These are phyloP conservation scores for Drosophila sechellia DNA, from an alignment of 1,140 invertebrate species.

Conservation along the genomic window DNA sequence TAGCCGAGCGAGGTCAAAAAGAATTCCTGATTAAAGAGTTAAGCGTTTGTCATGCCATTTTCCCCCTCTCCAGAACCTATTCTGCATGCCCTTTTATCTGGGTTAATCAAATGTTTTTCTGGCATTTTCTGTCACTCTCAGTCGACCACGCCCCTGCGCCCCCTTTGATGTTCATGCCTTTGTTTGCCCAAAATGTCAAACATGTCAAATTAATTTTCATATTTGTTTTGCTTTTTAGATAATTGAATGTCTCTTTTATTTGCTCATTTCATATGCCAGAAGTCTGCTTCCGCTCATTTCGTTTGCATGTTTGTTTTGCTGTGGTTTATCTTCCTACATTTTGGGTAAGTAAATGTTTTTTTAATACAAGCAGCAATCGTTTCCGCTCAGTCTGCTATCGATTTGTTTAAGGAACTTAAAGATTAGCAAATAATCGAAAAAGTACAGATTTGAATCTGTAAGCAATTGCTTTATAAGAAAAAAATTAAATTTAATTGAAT, in stretches of 20 bases:
- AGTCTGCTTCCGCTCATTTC: neutral
- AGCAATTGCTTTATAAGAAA: too few relatives aligned
- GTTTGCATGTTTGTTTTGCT: slow-evolving; percentile 23
- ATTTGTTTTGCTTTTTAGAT: slow-evolving; percentile 75
- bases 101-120: slow-evolving; percentile 59
- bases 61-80: neutral
- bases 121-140: slow-evolving; percentile 40
- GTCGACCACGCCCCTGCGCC: slow-evolving; percentile 11
- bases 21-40: slow-evolving; percentile 76
- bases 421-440: neutral
- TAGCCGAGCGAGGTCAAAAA: slow-evolving; percentile 31
- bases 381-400: neutral
- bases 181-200: slow-evolving; percentile 78
- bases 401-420: neutral
- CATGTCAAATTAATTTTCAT: slow-evolving; percentile 80
- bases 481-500: too few relatives aligned
- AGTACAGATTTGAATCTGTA: too few relatives aligned
- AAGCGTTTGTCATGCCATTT: slow-evolving; percentile 73
- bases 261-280: slow-evolving; percentile 61
- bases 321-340: slow-evolving; percentile 23
- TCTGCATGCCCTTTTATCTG: slow-evolving; percentile 43
- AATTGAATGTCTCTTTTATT: slow-evolving; percentile 72
- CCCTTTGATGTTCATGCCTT: slow-evolving; percentile 51
- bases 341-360: slow-evolving; percentile 18
- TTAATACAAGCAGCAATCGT: neutral